phyloP scores from a whole-genome alignment of 2,113 vertebrate species.

The Callipepla squamata region DNA sequence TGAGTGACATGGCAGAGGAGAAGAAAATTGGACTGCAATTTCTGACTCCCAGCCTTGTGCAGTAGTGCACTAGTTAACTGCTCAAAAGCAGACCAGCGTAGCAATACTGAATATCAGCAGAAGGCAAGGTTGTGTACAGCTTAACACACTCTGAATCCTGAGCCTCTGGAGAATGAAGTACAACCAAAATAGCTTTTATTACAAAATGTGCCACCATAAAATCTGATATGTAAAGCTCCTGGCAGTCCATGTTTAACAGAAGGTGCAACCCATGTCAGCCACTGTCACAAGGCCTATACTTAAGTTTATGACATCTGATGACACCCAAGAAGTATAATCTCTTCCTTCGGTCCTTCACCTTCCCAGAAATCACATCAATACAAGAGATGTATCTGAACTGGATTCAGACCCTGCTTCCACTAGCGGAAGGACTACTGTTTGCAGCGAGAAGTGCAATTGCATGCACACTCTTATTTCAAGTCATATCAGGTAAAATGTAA shows the following conservation, averaged over 20 bases:
- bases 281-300: rapidly evolving
- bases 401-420: not conserved
- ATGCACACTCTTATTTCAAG: not conserved
- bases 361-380: not conserved
- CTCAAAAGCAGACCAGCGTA: not conserved
- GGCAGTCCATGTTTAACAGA: not conserved
- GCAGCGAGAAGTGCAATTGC: not conserved
- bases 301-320: not conserved
- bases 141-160: not conserved
- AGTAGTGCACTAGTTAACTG: not conserved
- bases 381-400: not conserved
- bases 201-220: not conserved
- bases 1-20: not conserved
- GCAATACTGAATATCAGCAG: not conserved
- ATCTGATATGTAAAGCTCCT: not conserved
- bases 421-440: not conserved
- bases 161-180: not conserved
- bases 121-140: not conserved
- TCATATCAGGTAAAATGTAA: not conserved
- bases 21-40: not conserved
- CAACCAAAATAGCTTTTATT: not conserved
- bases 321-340: not conserved
- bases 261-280: not conserved
- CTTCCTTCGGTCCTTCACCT: not conserved
- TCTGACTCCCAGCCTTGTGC: not conserved